Percentiles rank a stretch among this genome's conserved stretches.
phyloP scores from a whole-genome alignment of 1,140 invertebrate genomes.

The Acromyrmex heyeri region DNA sequence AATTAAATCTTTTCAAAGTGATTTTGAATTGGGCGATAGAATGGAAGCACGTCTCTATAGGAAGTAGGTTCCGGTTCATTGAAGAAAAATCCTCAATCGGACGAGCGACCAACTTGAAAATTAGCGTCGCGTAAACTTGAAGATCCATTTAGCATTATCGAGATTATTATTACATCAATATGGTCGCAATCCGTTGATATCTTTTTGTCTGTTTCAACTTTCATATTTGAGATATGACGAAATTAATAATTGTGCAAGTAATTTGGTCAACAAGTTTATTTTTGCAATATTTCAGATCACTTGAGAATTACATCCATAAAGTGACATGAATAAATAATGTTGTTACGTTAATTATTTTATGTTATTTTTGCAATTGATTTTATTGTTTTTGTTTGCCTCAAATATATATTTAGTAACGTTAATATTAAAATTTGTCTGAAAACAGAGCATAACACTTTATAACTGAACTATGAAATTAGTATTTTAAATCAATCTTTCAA shows the following conservation, averaged over 20 bases:
- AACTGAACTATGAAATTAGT: neutral
- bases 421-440: constrained; percentile 1
- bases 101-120: constrained; percentile 20
- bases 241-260: constrained; percentile 5
- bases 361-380: neutral
- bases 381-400: neutral
- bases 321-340: neutral
- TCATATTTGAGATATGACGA: constrained; percentile 6
- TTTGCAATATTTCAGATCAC: neutral
- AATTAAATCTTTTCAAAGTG: constrained; percentile 30
- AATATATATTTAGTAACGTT: neutral
- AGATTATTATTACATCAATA: neutral
- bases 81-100: constrained; percentile 22
- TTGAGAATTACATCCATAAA: neutral
- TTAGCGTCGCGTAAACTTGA: neutral
- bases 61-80: constrained; percentile 62
- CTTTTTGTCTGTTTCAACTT: neutral
- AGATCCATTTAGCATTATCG: neutral
- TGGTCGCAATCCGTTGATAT: neutral
- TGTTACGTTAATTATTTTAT: neutral
- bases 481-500: neutral
- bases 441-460: neutral
- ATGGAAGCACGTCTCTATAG: neutral
- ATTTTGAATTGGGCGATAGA: neutral
- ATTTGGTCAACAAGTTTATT: neutral